phyloP scores from a whole-genome alignment of 2,113 vertebrate species.

The Bos indicus region DNA sequence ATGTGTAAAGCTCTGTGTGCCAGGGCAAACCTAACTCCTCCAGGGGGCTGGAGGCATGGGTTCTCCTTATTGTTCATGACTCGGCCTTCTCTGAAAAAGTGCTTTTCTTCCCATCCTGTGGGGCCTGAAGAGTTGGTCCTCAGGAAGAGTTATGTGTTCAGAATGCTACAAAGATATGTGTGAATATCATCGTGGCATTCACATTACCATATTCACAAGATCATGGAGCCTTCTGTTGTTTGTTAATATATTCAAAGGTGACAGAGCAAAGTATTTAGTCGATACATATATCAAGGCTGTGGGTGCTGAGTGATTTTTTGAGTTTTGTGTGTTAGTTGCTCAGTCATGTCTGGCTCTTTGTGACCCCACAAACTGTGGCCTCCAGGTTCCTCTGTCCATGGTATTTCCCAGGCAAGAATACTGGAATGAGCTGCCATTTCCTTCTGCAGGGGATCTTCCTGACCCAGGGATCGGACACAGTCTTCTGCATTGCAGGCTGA shows the following conservation, averaged over 20 bases:
- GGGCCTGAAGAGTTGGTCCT: background rate
- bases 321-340: background rate
- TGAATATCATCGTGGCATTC: background rate
- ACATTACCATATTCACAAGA: background rate
- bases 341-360: background rate
- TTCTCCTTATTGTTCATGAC: background rate
- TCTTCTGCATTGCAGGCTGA: background rate
- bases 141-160: background rate
- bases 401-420: background rate
- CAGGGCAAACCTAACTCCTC: background rate
- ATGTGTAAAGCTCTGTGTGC: background rate
- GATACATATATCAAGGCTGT: background rate
- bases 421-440: background rate
- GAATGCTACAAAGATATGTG: background rate
- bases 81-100: background rate
- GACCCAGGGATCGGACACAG: background rate
- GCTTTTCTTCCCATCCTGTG: background rate
- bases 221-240: background rate
- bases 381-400: background rate
- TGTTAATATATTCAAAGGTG: background rate
- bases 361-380: background rate
- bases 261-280: background rate
- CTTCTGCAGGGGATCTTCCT: background rate
- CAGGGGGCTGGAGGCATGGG: accelerated
- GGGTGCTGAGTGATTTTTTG: background rate